phyloP scores from a whole-genome alignment of 1,140 invertebrate species.

The Radopholus similis region DNA sequence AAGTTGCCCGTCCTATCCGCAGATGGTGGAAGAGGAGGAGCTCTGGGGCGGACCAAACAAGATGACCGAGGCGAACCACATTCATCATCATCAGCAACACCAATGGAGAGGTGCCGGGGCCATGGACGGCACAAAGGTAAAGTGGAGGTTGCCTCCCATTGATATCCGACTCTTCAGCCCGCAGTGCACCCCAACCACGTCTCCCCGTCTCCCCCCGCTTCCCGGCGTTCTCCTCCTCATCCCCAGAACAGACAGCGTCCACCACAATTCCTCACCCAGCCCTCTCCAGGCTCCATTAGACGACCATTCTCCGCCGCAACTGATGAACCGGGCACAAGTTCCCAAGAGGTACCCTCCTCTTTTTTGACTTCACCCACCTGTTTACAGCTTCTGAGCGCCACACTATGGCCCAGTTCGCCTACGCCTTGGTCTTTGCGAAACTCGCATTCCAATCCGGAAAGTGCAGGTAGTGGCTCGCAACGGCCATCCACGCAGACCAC shows the following conservation, averaged over 20 bases:
- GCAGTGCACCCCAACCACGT: no score
- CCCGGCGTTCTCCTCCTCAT: neutral
- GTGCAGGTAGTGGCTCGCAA: constrained; percentile 3
- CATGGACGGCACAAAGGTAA: no score
- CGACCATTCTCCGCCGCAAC: neutral
- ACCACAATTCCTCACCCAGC: neutral
- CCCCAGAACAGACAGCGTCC: no score
- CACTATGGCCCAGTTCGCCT: constrained; percentile 12
- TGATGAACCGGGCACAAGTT: constrained; percentile 16
- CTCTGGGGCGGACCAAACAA: neutral
- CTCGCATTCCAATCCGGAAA: constrained; percentile 2
- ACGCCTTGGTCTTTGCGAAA: constrained; percentile 6
- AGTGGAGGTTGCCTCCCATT: no score
- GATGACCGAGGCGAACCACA: neutral
- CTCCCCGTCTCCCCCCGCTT: neutral
- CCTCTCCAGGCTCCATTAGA: neutral
- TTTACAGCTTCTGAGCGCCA: constrained; percentile 5
- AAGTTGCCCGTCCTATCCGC: neutral
- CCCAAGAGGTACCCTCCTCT: constrained; percentile 5
- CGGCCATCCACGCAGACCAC: neutral
- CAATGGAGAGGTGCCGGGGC: neutral
- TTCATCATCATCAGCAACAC: neutral
- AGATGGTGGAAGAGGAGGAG: neutral
- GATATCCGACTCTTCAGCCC: no score
- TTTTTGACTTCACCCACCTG: neutral